Conservation (phyloP, 1,140 invertebrate species). For the Galleria mellonella region DNA sequence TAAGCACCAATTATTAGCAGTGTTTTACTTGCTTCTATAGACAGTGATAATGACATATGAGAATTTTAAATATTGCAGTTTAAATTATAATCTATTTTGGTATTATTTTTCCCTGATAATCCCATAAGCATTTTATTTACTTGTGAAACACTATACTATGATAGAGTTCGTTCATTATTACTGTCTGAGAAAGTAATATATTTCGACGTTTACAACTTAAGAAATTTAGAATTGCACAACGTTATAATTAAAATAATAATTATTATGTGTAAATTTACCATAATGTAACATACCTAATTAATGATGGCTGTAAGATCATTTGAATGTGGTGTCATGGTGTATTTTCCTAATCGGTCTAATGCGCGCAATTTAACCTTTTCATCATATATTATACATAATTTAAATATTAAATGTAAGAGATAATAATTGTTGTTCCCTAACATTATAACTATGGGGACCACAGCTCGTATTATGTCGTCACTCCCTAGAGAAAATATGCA, state of each 20-base stretch:
- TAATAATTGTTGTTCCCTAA: too few relatives aligned
- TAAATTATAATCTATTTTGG: too few relatives aligned
- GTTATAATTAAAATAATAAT: slow-evolving; percentile 14
- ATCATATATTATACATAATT: too few relatives aligned
- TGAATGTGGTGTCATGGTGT: slow-evolving; percentile 4
- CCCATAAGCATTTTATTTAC: too few relatives aligned
- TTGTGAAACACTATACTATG: too few relatives aligned
- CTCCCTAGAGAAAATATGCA: too few relatives aligned
- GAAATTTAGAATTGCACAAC: slow-evolving; percentile 22
- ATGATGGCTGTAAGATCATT: slow-evolving; percentile 4
- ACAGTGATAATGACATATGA: slow-evolving; percentile 2
- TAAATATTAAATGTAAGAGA: too few relatives aligned
- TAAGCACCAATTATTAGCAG: slow-evolving; percentile 15
- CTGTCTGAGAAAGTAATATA: slow-evolving; percentile 12
- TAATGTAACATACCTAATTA: neutral
- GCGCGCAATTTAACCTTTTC: neutral
- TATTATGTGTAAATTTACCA: neutral
- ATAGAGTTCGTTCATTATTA: slow-evolving; percentile 3
- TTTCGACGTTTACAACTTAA: slow-evolving; percentile 21
- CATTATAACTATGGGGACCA: too few relatives aligned
- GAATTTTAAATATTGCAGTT: too few relatives aligned
- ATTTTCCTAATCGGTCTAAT: neutral
- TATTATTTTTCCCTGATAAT: too few relatives aligned
- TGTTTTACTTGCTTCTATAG: slow-evolving; percentile 7
- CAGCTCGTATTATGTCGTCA: too few relatives aligned